Conservation (phyloP, 2,888 invertebrate genomes). For the Amorpha juglandis region DNA sequence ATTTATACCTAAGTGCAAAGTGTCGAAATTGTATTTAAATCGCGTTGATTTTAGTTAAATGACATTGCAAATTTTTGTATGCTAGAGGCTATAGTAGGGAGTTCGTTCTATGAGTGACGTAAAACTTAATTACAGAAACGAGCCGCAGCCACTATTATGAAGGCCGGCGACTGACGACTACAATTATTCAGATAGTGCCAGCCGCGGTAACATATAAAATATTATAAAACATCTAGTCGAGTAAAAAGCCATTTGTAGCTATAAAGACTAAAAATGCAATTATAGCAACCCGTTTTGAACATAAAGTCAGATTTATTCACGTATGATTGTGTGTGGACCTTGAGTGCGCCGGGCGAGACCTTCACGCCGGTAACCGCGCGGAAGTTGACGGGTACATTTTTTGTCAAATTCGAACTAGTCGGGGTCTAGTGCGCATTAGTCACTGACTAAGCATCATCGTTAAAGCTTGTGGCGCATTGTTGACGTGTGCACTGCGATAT, state of each 20-base stretch:
- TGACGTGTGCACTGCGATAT: constrained; percentile 69
- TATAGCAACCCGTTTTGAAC: constrained; percentile 71
- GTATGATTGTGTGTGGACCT: constrained; percentile 82
- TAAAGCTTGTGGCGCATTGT: constrained; percentile 67
- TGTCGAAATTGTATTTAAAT: constrained; percentile 35
- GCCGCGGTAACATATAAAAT: constrained; percentile 67
- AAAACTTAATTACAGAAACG: constrained; percentile 82
- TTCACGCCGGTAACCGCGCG: constrained; percentile 83
- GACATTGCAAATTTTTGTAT: constrained; percentile 71
- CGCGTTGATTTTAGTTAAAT: constrained; percentile 55
- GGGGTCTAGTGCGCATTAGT: constrained; percentile 79
- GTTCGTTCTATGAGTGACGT: constrained; percentile 78
- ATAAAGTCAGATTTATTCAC: constrained; percentile 79
- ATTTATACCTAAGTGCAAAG: constrained; percentile 16
- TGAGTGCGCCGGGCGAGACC: constrained; percentile 80
- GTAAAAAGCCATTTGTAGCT: constrained; percentile 61
- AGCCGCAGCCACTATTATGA: constrained; percentile 70
- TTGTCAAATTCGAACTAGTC: constrained; percentile 80
- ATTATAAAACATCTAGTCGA: constrained; percentile 66
- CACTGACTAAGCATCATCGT: constrained; percentile 69
- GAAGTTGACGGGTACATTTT: constrained; percentile 79
- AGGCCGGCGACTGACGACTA: constrained; percentile 74
- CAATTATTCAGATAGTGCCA: constrained; percentile 76
- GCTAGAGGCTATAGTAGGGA: constrained; percentile 78
- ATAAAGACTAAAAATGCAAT: constrained; percentile 66